A percentile compares a stretch with the other conserved stretches of the same genome.
These are phyloP conservation scores for Drosophila picticornis DNA, from an alignment of 2,888 invertebrate species.

Conservation along the genomic window DNA sequence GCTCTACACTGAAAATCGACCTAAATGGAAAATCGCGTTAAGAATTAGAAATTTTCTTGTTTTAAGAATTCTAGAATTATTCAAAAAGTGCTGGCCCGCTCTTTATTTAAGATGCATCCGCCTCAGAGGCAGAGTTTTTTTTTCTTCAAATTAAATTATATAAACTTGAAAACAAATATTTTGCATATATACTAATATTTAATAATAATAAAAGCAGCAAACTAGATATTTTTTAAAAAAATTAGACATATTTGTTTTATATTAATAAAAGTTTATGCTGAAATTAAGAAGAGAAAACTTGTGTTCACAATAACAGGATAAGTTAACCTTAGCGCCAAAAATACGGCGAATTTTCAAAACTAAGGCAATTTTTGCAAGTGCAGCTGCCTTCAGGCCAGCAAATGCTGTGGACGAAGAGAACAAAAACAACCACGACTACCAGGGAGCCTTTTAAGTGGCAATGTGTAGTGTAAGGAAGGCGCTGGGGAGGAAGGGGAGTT, in stretches of 20 bases:
- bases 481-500: background rate
- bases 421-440: constrained; percentile 28
- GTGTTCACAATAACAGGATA: background rate
- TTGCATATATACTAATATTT: too few species aligned
- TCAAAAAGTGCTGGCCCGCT: too few species aligned
- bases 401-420: constrained; percentile 38
- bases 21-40: too few species aligned
- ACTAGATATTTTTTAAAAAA: background rate
- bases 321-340: background rate
- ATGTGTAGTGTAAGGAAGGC: background rate
- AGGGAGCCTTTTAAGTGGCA: constrained; percentile 63
- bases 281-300: background rate
- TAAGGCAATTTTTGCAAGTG: background rate
- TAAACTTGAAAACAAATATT: too few species aligned
- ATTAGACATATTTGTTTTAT: background rate
- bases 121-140: too few species aligned
- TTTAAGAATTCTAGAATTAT: too few species aligned
- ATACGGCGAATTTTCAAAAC: background rate
- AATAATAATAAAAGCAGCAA: too few species aligned
- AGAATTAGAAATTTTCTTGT: too few species aligned
- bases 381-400: constrained; percentile 54
- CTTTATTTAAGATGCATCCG: too few species aligned
- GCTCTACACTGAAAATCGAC: background rate
- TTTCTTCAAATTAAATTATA: too few species aligned
- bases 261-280: background rate